Evolutionary conservation across 2,888 invertebrate species (phyloP).

Genomic region (Meganola albula): DNA sequence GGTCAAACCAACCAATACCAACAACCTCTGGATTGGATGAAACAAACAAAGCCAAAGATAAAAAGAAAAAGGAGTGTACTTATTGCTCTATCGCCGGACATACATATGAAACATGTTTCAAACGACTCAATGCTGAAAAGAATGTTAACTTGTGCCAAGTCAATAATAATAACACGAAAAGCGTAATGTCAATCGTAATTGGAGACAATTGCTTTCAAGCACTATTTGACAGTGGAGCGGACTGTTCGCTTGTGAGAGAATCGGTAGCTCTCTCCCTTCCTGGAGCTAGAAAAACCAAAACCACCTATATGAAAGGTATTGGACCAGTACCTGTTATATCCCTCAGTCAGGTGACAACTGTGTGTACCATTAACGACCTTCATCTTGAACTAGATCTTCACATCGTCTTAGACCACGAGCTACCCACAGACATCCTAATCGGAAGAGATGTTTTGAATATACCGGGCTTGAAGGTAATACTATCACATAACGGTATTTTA

Average conservation of each 20-base stretch:
- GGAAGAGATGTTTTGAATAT: not conserved
- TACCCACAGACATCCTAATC: not conserved
- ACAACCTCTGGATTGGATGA: slow-evolving; percentile 1
- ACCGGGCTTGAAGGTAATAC: not conserved
- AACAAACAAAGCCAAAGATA: not conserved
- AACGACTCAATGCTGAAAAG: slow-evolving; percentile 1
- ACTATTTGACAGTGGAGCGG: slow-evolving; percentile 3
- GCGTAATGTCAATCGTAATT: slow-evolving; percentile 1
- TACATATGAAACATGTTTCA: slow-evolving; percentile 2
- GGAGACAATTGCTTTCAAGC: slow-evolving; percentile 1
- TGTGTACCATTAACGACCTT: not conserved
- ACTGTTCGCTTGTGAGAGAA: slow-evolving; percentile 3
- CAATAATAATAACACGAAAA: not conserved
- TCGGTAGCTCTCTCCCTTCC: slow-evolving; percentile 1
- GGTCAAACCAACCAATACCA: slow-evolving; percentile 1
- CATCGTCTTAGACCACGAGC: not conserved
- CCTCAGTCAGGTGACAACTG: not conserved
- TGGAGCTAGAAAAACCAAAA: slow-evolving; percentile 1
- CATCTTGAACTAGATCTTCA: not conserved
- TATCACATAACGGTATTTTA: not conserved
- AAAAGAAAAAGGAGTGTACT: slow-evolving; percentile 3
- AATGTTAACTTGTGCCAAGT: slow-evolving; percentile 3
- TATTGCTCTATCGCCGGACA: slow-evolving; percentile 2
- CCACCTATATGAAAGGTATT: slow-evolving; percentile 1
- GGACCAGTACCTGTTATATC: slow-evolving; percentile 1